phyloP scores from a whole-genome alignment of 1,140 invertebrate species.

The Lepidotrigona ventralis region DNA sequence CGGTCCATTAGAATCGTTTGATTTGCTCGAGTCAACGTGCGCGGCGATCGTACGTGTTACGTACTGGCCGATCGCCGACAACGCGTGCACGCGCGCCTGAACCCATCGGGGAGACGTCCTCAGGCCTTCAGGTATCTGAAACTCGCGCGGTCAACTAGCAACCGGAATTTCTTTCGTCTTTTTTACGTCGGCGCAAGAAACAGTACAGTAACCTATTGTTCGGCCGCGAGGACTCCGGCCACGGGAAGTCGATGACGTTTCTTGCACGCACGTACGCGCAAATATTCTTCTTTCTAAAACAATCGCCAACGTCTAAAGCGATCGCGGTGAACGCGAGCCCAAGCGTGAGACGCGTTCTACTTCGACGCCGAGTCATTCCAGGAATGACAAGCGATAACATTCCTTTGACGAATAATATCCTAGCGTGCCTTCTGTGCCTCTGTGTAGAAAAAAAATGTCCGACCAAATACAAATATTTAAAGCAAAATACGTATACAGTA shows the following conservation, averaged over 20 bases:
- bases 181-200: conserved; percentile 26
- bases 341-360: too few species aligned
- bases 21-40: conserved; percentile 40
- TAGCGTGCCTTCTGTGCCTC: too few species aligned
- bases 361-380: too few species aligned
- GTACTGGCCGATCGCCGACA: background rate
- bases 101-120: conserved; percentile 32
- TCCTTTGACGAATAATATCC: too few species aligned
- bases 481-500: too few species aligned
- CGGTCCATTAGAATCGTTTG: conserved; percentile 65
- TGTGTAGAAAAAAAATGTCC: too few species aligned
- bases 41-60: conserved; percentile 30
- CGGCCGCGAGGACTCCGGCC: background rate
- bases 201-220: conserved; percentile 45
- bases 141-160: conserved; percentile 37
- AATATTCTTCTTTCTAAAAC: background rate
- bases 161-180: conserved; percentile 38
- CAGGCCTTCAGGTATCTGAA: conserved; percentile 55
- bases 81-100: too few species aligned
- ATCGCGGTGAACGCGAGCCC: too few species aligned
- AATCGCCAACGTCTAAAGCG: too few species aligned
- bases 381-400: too few species aligned
- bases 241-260: conserved; percentile 41
- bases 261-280: background rate
- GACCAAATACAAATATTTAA: too few species aligned